These are phyloP conservation scores for Eptatretus atami DNA, from an alignment of 2,797 vertebrate species.

Conservation along the genomic window DNA sequence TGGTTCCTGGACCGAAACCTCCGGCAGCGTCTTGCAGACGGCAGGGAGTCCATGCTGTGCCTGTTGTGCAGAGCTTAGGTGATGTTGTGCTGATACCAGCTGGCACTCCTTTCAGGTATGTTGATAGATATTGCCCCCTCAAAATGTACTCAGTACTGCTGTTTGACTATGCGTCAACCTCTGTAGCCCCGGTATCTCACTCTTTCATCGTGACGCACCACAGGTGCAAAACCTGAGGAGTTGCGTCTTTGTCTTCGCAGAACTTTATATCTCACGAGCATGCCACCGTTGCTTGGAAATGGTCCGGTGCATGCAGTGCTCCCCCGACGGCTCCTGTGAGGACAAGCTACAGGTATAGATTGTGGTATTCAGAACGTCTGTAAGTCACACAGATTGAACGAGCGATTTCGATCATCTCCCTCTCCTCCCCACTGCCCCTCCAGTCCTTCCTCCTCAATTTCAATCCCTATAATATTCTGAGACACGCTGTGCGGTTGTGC, in stretches of 20 bases:
- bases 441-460: too few relatives aligned
- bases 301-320: constrained; percentile 52
- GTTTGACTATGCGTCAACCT: too few relatives aligned
- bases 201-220: too few relatives aligned
- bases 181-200: too few relatives aligned
- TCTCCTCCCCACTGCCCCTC: too few relatives aligned
- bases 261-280: constrained; percentile 97
- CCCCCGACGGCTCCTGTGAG: constrained; percentile 76
- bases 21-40: constrained; percentile 52
- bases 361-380: neutral
- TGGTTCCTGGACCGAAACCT: constrained; percentile 71
- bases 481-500: too few relatives aligned
- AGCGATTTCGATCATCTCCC: too few relatives aligned
- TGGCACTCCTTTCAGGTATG: constrained; percentile 78
- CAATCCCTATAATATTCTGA: too few relatives aligned
- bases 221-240: constrained; percentile 97
- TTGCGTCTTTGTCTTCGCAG: constrained; percentile 86
- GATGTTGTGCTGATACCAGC: constrained; percentile 72
- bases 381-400: too few relatives aligned
- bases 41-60: constrained; percentile 46
- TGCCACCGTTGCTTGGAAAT: constrained; percentile 64
- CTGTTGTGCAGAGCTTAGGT: constrained; percentile 68
- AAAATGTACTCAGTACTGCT: neutral
- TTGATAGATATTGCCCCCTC: neutral
- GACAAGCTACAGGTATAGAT: constrained; percentile 86